phyloP scores from a whole-genome alignment of 2,888 invertebrate species.

The Asteroscopus sphinx region DNA sequence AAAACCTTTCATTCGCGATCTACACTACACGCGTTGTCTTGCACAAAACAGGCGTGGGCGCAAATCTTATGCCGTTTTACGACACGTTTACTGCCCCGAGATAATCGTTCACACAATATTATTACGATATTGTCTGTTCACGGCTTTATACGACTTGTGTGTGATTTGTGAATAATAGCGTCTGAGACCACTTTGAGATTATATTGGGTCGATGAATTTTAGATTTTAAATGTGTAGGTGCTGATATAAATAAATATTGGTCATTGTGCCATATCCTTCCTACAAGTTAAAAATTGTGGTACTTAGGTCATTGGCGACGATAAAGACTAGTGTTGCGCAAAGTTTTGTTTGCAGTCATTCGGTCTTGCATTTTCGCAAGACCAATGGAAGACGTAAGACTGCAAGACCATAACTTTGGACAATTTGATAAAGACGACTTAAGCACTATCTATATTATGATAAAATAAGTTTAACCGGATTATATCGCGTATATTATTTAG shows the following conservation, averaged over 20 bases:
- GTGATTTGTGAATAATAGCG: slow-evolving; percentile 52
- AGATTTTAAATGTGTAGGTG: slow-evolving; percentile 12
- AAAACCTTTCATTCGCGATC: slow-evolving; percentile 1
- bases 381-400: no score
- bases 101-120: slow-evolving; percentile 62
- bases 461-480: no score
- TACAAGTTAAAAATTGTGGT: no score
- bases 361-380: no score
- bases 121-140: slow-evolving; percentile 62
- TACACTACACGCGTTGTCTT: slow-evolving; percentile 15
- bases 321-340: no score
- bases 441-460: no score
- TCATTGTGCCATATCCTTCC: neutral
- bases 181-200: slow-evolving; percentile 27
- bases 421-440: no score
- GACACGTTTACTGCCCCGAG: slow-evolving; percentile 59
- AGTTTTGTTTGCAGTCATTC: no score
- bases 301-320: no score
- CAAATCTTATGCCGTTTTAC: slow-evolving; percentile 57
- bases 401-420: no score
- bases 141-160: slow-evolving; percentile 42
- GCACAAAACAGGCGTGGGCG: slow-evolving; percentile 58
- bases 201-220: slow-evolving; percentile 26
- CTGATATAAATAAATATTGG: neutral
- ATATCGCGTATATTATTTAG: no score